phyloP scores from a whole-genome alignment of 2,113 vertebrate genomes.

The Apodemus speciosus region DNA sequence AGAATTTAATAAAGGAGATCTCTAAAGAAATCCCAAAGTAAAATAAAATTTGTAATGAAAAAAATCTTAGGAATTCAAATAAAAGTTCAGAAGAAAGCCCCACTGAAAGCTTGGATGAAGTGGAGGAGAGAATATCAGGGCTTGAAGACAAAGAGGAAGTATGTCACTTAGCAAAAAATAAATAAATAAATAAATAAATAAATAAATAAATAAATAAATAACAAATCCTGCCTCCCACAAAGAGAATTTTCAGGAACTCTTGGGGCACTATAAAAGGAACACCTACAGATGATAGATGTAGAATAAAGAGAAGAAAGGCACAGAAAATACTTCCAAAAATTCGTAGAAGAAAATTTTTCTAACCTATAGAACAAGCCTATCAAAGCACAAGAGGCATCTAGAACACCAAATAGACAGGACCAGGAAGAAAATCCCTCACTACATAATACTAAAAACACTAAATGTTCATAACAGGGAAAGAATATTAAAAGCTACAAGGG shows the following conservation, averaged over 20 bases:
- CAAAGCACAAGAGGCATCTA: background rate
- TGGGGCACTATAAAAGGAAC: background rate
- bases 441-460: background rate
- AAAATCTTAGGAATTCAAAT: background rate
- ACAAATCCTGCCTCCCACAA: background rate
- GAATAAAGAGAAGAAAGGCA: background rate
- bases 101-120: background rate
- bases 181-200: background rate
- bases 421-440: background rate
- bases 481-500: background rate
- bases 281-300: background rate
- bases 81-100: background rate
- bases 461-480: background rate
- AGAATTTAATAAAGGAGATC: background rate
- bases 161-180: background rate
- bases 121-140: background rate
- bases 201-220: background rate
- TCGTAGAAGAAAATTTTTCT: background rate
- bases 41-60: background rate
- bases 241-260: background rate
- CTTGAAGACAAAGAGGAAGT: background rate
- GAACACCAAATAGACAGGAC: background rate
- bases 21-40: background rate
- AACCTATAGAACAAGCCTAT: background rate
- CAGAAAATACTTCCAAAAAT: background rate